phyloP scores from a whole-genome alignment of 2,888 invertebrate genomes.

The Neuroscelio doddi region DNA sequence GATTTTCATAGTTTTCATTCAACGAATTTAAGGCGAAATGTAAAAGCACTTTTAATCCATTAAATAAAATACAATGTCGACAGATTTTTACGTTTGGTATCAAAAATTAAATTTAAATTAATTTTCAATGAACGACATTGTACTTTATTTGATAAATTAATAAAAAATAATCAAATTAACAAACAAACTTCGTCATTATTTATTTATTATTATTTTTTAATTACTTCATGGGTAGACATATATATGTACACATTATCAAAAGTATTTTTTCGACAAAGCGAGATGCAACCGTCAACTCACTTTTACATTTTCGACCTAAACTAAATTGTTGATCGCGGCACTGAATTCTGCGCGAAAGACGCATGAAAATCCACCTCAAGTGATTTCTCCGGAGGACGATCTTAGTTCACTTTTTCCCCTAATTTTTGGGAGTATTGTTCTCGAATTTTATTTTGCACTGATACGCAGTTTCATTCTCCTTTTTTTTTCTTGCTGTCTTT shows the following conservation, averaged over 20 bases:
- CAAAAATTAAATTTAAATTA: too few species aligned
- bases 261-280: constrained; percentile 5
- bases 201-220: constrained; percentile 9
- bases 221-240: constrained; percentile 5
- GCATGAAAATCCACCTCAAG: constrained; percentile 39
- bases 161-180: not conserved
- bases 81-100: too few species aligned
- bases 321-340: not conserved
- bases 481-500: constrained; percentile 28
- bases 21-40: not conserved
- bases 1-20: not conserved
- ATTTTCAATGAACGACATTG: not conserved
- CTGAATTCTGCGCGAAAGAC: not conserved
- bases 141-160: not conserved
- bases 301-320: not conserved
- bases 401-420: constrained; percentile 21
- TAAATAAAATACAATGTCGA: too few species aligned
- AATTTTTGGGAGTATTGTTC: constrained; percentile 33
- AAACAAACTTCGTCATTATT: not conserved
- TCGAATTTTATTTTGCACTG: constrained; percentile 14
- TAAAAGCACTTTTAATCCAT: not conserved
- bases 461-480: constrained; percentile 29
- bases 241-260: constrained; percentile 8
- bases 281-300: constrained; percentile 1
- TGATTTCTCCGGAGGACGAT: constrained; percentile 5